Base-by-base conservation (phyloP, 1,140 invertebrate genomes). In the Adoxophyes honmai region DNA sequence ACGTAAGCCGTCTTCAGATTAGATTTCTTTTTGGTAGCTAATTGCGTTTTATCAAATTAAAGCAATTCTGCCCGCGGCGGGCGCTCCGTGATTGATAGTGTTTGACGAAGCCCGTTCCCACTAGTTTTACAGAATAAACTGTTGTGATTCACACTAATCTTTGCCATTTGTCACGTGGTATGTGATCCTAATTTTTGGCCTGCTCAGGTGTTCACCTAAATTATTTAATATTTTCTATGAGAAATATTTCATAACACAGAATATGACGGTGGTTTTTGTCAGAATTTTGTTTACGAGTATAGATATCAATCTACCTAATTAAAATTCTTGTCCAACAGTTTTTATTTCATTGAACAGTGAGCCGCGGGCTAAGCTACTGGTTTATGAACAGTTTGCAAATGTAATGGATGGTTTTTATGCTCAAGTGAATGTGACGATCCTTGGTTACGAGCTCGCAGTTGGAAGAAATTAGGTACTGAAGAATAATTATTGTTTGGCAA, bases 11-110 rank as follows among this genome's bases (percentile, higher is more conserved):
- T 73, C 75, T 81, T 70, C 66, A 80, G 75, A 88, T 88, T 82
- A 86, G 83, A 84, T 86, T 88, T 82, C 79, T 84, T 79, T 77
- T 83, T 88, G 83, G 85, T 88, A 88, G 83, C 86, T 88, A 86
- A 86, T 88, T 86, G 83, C 79, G 73, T 88, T 87, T 86, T 88
- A 88, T 88, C 86, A 88, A 86, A 88, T 88, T 86, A 86, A 85
- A 79, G 78, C 76, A 75, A 81, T 78, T 77, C 78, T 64, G 76
- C 73, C 61, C 53, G 65, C 69, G 65, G 74, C 74, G 68, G 76
- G 68, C 61, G 69, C 62, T 35, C 57, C 52, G 59, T 88, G 85
- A 88, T 86, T 88, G 81, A 88, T 88, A 79, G 78, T 85, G 78
- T 85, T 82, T 82, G 78, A 80, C 65, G 69, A 73, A 61, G 60